Evolutionary conservation across 2,113 vertebrate genomes (phyloP).

Genomic region (Capreolus pygargus): DNA sequence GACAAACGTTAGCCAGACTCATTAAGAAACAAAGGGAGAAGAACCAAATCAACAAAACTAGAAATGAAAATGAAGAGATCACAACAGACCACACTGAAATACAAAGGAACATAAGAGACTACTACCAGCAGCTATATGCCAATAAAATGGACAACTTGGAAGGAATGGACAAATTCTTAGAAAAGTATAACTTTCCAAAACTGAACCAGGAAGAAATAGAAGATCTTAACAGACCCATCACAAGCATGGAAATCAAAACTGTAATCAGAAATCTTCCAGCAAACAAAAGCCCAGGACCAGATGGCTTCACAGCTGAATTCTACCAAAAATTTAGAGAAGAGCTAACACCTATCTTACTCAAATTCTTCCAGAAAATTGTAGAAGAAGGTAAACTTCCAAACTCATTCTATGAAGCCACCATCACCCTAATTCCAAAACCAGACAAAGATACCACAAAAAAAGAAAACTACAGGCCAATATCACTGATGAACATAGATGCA

Average conservation of each 20-base stretch:
- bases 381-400: background rate
- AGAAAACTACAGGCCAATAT: background rate
- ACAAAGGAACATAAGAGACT: background rate
- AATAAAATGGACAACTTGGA: background rate
- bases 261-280: background rate
- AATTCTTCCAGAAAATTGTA: background rate
- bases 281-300: background rate
- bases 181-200: background rate
- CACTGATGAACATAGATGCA: background rate
- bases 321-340: background rate
- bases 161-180: background rate
- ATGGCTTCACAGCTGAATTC: background rate
- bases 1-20: background rate
- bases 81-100: background rate
- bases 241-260: background rate
- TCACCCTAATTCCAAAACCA: background rate
- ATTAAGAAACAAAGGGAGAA: background rate
- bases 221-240: background rate
- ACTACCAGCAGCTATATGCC: too few relatives aligned
- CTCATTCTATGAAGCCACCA: background rate
- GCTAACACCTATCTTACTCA: background rate
- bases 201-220: background rate
- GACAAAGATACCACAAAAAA: background rate
- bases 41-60: background rate
- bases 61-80: background rate